Conservation (phyloP, 2,113 vertebrate genomes). For the Australoheros scitulus region DNA sequence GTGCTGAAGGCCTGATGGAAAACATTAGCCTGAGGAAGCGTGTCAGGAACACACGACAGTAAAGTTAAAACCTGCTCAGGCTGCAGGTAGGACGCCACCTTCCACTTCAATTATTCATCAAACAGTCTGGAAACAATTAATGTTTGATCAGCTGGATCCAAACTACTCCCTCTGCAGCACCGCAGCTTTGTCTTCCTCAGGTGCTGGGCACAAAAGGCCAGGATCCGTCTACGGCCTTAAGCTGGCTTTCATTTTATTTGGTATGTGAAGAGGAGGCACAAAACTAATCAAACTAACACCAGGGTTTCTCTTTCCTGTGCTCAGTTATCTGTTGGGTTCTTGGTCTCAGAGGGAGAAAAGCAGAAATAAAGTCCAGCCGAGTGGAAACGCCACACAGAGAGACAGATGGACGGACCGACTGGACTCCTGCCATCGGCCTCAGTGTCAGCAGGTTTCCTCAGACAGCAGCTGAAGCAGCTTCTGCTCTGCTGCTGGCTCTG, state of each 20-base stretch:
- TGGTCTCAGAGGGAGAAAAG: neutral
- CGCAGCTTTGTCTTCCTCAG: neutral
- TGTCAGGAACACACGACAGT: neutral
- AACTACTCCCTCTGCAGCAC: neutral
- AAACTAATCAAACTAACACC: neutral
- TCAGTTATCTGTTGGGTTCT: neutral
- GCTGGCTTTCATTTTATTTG: neutral
- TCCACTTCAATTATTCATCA: conserved; percentile 16
- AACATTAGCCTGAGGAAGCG: neutral
- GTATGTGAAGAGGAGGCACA: neutral
- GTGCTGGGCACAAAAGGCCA: neutral
- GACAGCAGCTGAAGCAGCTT: conserved; percentile 18
- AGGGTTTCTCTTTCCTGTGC: neutral
- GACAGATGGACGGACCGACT: neutral
- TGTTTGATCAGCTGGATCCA: conserved; percentile 19
- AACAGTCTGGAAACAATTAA: neutral
- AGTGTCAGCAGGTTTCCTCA: conserved; percentile 24
- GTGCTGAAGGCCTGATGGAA: neutral
- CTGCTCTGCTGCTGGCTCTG: conserved; percentile 4
- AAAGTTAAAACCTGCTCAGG: neutral
- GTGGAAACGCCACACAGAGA: neutral
- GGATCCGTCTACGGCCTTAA: neutral
- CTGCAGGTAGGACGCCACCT: neutral
- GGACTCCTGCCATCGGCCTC: neutral
- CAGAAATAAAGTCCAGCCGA: neutral